Base-by-base conservation (phyloP, 2,113 vertebrate genomes). In the Tenebrosternarchus preto region DNA sequence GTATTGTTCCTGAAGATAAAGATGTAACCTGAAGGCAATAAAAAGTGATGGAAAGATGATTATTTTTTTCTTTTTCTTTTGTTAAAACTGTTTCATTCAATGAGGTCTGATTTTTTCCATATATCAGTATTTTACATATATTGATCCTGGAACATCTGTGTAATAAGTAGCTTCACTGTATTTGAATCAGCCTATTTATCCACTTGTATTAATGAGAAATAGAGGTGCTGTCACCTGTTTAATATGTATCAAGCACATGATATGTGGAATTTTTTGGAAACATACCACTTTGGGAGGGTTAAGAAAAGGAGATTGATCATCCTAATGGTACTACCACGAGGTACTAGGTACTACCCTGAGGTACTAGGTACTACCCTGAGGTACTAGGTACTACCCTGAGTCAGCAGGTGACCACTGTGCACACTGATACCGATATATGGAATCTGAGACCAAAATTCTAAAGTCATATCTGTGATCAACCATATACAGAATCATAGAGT, bases 1-100 rank as follows among this genome's bases (percentile, higher is more conserved):
- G 60, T 73, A 46, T 77, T 66, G 63, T 77, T 29, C 57, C 53
- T 36, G 29, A 73, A 39, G 72, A 59, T 77, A 36, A 55, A 76
- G n/a, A 63, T 67, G 67, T 53, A 68, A 73, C 63, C 72, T 33
- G 5, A 24, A 80, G 33, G 63, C 63, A 53, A 50, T 72, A 46
- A 67, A 67, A 22, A 29, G 12, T 74, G 71, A 74, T 75, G 31
- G 50, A 73, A 33, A 50, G 60, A 8, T 39, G 22, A 22, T 29
- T 46, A 9, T 68, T 36, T 19, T 74, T 74, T 53, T 60, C n/a
- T 74, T 22, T n/a, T 43, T 16, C 7, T 39, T 73, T 73, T 25
- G 29, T 17, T 70, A 36, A 33, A 6, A 22, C n/a, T 55, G 56
- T 5, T 61, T 61, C 43, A 50, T 68, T 68, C 43, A 50, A 50